Conservation (phyloP, 2,888 invertebrate genomes). For the Athripsodes cinereus region DNA sequence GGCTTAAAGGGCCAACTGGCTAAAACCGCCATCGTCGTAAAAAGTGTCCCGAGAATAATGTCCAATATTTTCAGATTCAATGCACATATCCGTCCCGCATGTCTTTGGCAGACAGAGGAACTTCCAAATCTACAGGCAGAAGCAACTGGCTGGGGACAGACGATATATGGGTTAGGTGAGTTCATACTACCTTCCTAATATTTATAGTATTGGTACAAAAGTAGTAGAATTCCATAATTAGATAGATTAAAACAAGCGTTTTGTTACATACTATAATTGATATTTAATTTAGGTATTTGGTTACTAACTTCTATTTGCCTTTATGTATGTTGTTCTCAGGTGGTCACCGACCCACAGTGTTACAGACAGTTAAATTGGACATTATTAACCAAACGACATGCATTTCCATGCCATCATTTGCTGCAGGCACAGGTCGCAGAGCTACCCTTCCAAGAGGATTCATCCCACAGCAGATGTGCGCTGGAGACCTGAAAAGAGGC, state of each 20-base stretch:
- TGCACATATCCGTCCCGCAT: slow-evolving; percentile 35
- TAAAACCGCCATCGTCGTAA: too few species aligned
- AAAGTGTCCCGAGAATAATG: too few species aligned
- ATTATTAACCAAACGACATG: neutral
- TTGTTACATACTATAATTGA: too few species aligned
- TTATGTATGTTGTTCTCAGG: slow-evolving; percentile 30
- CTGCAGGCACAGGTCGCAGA: neutral
- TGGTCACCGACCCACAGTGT: slow-evolving; percentile 32
- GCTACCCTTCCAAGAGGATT: slow-evolving; percentile 34
- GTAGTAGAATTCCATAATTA: too few species aligned
- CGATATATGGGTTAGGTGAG: neutral
- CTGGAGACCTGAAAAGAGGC: slow-evolving; percentile 35
- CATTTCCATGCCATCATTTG: neutral
- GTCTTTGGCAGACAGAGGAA: slow-evolving; percentile 33
- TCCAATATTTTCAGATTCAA: slow-evolving; percentile 29
- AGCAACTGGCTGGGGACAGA: slow-evolving; percentile 38
- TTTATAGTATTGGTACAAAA: too few species aligned
- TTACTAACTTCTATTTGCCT: too few species aligned
- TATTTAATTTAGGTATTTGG: too few species aligned
- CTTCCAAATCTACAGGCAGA: slow-evolving; percentile 30
- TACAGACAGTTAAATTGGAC: slow-evolving; percentile 38
- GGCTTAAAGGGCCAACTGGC: too few species aligned
- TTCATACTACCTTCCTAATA: neutral
- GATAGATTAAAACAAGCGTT: too few species aligned
- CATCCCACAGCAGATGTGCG: slow-evolving; percentile 38